Percentiles rank a stretch among this genome's conserved stretches.
These are phyloP conservation scores for Charina bottae DNA, from an alignment of 2,113 vertebrate genomes.

Conservation along the genomic window DNA sequence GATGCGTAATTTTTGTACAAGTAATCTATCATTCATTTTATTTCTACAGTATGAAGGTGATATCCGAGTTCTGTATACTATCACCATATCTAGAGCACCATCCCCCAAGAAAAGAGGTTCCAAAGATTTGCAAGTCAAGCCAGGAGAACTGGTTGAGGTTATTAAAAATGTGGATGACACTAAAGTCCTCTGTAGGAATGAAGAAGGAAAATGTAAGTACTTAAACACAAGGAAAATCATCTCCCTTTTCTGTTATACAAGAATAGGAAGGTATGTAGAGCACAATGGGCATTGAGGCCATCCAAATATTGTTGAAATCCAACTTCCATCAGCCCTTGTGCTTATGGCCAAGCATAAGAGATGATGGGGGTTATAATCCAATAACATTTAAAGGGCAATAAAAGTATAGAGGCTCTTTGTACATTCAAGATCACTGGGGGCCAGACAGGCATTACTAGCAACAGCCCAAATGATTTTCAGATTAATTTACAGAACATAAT, in stretches of 20 bases:
- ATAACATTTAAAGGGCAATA: neutral
- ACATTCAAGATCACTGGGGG: neutral
- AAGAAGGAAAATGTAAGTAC: conserved; percentile 93
- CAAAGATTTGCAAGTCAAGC: conserved; percentile 84
- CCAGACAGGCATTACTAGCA: neutral
- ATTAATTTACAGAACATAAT: neutral
- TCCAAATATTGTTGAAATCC: neutral
- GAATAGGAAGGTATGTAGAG: neutral
- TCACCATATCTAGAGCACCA: conserved; percentile 71
- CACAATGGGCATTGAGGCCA: neutral
- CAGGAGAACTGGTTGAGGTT: conserved; percentile 85
- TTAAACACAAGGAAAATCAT: neutral
- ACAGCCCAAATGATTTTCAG: neutral
- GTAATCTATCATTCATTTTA: conserved; percentile 2
- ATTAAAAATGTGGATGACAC: conserved; percentile 81
- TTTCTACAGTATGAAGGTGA: conserved; percentile 87
- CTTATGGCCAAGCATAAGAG: neutral
- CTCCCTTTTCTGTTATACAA: neutral
- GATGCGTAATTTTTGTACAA: neutral
- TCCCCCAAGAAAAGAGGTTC: conserved; percentile 78
- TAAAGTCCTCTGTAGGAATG: conserved; percentile 89
- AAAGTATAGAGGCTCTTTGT: neutral
- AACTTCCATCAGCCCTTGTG: neutral
- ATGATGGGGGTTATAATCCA: neutral
- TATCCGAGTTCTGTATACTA: conserved; percentile 84